phyloP scores from a whole-genome alignment of 2,797 vertebrate genomes.

The Protonibea diacanthus region DNA sequence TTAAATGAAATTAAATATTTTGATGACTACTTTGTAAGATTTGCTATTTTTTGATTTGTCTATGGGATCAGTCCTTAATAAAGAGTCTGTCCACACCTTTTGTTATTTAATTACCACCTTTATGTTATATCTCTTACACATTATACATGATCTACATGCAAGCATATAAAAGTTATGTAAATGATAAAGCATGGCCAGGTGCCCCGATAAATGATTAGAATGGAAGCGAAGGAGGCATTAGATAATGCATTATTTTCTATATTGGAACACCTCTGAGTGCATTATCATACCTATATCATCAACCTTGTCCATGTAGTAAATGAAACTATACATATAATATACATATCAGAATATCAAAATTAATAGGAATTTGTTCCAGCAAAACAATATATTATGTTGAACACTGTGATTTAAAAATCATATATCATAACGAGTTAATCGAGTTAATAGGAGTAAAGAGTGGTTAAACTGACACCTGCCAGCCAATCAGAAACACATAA shows the following conservation, averaged over 20 bases:
- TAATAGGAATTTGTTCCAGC: too few species aligned
- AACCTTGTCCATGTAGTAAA: too few species aligned
- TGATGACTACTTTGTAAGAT: conserved; percentile 52
- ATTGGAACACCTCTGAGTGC: too few species aligned
- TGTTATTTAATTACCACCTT: conserved; percentile 13
- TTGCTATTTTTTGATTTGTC: conserved; percentile 45
- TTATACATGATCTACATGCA: not conserved
- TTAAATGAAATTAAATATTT: conserved; percentile 51
- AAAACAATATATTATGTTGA: too few species aligned
- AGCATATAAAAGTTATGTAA: not conserved
- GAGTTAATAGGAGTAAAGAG: not conserved
- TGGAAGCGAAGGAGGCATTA: too few species aligned
- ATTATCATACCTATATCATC: not conserved
- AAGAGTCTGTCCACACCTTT: conserved; percentile 46
- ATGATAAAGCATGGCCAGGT: not conserved
- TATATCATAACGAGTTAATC: too few species aligned
- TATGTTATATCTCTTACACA: not conserved
- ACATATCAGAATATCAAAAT: too few species aligned
- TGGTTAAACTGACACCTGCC: not conserved
- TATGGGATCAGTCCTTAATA: conserved; percentile 68
- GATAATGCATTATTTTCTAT: too few species aligned
- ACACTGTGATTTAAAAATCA: too few species aligned
- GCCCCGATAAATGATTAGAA: not conserved
- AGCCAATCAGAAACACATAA: too few species aligned
- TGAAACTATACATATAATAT: too few species aligned